These are phyloP conservation scores for Linnaemya tessellans DNA, from an alignment of 2,888 invertebrate species.

Conservation along the genomic window DNA sequence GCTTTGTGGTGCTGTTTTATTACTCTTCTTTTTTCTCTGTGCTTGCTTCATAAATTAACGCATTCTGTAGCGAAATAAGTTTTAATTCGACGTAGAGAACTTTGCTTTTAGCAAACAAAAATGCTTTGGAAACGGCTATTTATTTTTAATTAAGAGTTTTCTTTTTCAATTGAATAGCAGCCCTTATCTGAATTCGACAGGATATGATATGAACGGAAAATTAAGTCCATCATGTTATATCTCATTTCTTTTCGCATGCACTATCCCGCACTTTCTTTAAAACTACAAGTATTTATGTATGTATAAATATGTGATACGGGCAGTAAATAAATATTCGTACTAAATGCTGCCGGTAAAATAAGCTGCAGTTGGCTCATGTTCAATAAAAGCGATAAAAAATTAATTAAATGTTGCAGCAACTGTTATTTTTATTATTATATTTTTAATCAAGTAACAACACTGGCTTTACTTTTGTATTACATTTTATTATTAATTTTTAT, in stretches of 20 bases:
- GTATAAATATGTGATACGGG: not conserved
- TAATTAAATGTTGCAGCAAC: slow-evolving; percentile 29
- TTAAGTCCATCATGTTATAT: slow-evolving; percentile 1
- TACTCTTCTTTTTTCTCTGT: too few species aligned
- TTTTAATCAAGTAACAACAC: slow-evolving; percentile 34
- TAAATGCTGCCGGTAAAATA: not conserved
- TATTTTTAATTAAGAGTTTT: too few species aligned
- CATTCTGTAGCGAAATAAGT: too few species aligned
- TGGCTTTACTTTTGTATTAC: not conserved
- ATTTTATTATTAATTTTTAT: slow-evolving; percentile 2
- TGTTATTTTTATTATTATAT: slow-evolving; percentile 7
- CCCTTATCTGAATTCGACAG: too few species aligned
- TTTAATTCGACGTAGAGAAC: too few species aligned
- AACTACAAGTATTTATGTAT: not conserved
- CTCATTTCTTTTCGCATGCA: not conserved
- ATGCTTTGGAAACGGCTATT: too few species aligned
- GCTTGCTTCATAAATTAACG: too few species aligned
- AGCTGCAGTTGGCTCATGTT: not conserved
- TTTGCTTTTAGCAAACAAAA: too few species aligned
- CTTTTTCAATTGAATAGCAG: too few species aligned
- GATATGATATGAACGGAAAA: not conserved
- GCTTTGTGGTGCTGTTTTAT: too few species aligned
- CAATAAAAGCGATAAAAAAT: slow-evolving; percentile 21
- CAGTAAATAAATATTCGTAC: not conserved
- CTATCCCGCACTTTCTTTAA: not conserved